phyloP scores from a whole-genome alignment of 2,797 vertebrate genomes.

The Bradypodion pumilum region DNA sequence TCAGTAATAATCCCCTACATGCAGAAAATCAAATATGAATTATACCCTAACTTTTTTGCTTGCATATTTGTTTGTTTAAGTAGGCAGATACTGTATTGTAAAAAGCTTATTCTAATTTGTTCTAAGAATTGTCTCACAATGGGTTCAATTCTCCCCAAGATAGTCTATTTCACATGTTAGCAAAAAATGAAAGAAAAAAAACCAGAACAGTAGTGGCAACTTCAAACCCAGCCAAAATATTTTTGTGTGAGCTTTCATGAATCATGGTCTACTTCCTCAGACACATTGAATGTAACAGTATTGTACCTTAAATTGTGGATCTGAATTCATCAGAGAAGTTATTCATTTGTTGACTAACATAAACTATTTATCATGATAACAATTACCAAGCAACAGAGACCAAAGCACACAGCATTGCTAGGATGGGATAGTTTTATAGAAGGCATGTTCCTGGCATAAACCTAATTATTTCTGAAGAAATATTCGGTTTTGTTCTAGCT shows the following conservation, averaged over 20 bases:
- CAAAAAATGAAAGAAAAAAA: too few species aligned
- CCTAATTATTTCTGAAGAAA: slow-evolving; percentile 22
- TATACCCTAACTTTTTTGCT: background rate
- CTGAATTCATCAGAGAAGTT: slow-evolving; percentile 16
- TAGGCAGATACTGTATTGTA: background rate
- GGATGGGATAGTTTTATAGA: slow-evolving; percentile 30
- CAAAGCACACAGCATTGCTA: background rate
- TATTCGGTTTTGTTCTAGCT: slow-evolving; percentile 27
- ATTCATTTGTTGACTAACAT: slow-evolving; percentile 14
- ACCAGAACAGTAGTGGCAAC: too few species aligned
- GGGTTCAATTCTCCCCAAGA: too few species aligned
- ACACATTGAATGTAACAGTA: too few species aligned
- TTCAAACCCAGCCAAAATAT: too few species aligned
- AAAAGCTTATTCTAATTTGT: background rate
- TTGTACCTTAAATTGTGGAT: slow-evolving; percentile 33
- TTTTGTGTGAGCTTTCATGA: too few species aligned
- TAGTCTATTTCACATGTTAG: too few species aligned
- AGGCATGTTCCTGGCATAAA: slow-evolving; percentile 10
- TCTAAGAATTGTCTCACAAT: background rate
- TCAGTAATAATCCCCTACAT: background rate
- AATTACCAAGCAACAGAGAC: slow-evolving; percentile 24
- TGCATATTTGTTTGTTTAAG: background rate
- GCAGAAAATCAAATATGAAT: background rate
- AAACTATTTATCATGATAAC: slow-evolving; percentile 41
- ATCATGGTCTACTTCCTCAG: too few species aligned